A percentile compares a stretch with the other conserved stretches of the same genome.
Conservation (phyloP, 2,888 invertebrate species). For the Allygus modestus region DNA sequence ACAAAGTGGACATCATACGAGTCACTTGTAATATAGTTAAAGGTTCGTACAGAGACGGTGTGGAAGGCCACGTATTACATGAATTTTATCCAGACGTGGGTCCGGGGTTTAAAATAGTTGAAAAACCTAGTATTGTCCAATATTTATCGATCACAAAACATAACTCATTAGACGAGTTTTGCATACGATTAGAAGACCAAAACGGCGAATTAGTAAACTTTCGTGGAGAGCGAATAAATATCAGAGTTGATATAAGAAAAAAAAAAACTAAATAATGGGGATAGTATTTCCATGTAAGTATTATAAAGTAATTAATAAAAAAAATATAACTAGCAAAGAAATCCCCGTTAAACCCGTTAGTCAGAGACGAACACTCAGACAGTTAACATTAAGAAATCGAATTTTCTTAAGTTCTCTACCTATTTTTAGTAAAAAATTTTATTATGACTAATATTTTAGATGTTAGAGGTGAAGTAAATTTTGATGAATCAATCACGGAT, state of each 20-base stretch:
- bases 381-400: slow-evolving; percentile 32
- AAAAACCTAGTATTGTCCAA: slow-evolving; percentile 33
- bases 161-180: background rate
- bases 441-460: slow-evolving; percentile 31
- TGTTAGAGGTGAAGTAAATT: background rate
- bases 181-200: slow-evolving; percentile 15
- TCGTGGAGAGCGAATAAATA: background rate
- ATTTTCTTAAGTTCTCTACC: background rate
- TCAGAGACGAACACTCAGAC: background rate
- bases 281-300: background rate
- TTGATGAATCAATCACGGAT: slow-evolving; percentile 37
- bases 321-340: no score
- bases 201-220: slow-evolving; percentile 24
- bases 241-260: slow-evolving; percentile 1
- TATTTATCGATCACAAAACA: slow-evolving; percentile 37
- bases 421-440: background rate
- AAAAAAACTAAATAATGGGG: slow-evolving; percentile 1
- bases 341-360: background rate
- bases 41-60: slow-evolving; percentile 23
- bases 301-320: background rate
- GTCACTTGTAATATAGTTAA: slow-evolving; percentile 38
- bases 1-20: slow-evolving; percentile 17
- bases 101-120: slow-evolving; percentile 35
- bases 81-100: slow-evolving; percentile 25
- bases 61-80: slow-evolving; percentile 36